Evolutionary conservation across 2,113 vertebrate genomes (phyloP).

Genomic region (Brachyistius frenatus): DNA sequence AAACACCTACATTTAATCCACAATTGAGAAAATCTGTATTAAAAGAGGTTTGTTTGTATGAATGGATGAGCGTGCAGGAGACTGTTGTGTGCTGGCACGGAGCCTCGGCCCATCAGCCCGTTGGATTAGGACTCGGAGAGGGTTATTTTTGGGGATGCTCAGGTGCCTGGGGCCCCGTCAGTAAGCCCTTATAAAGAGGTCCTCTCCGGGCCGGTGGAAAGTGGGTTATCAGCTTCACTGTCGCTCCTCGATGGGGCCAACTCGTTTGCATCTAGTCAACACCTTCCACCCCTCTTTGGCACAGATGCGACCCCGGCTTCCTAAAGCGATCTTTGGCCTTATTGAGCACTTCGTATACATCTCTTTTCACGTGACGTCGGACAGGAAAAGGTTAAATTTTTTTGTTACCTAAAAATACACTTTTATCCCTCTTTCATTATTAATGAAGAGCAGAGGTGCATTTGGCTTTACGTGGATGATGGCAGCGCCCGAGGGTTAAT

Average conservation of each 20-base stretch:
- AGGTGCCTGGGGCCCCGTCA: conserved; percentile 54
- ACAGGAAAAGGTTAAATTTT: no score
- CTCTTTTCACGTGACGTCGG: neutral
- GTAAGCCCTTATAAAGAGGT: conserved; percentile 83
- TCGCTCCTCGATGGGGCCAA: conserved; percentile 67
- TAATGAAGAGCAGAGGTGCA: conserved; percentile 51
- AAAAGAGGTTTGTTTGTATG: neutral
- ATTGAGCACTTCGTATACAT: conserved; percentile 33
- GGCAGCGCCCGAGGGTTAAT: conserved; percentile 39
- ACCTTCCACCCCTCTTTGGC: conserved; percentile 70
- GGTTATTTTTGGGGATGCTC: conserved; percentile 80
- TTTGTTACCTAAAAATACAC: no score
- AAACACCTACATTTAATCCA: no score
- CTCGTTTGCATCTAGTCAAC: conserved; percentile 83
- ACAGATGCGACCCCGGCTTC: conserved; percentile 53
- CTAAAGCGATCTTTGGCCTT: conserved; percentile 55
- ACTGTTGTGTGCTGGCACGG: conserved; percentile 43
- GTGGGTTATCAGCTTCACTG: conserved; percentile 77
- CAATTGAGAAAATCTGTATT: neutral
- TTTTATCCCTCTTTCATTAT: conserved; percentile 51
- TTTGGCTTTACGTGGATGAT: conserved; percentile 23
- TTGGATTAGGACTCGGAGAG: conserved; percentile 46
- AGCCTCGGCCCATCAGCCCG: conserved; percentile 44
- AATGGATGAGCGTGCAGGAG: neutral
- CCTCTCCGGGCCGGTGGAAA: conserved; percentile 72